These are phyloP conservation scores for Anagyrus pseudococci DNA, from an alignment of 2,888 invertebrate genomes.

Conservation along the genomic window DNA sequence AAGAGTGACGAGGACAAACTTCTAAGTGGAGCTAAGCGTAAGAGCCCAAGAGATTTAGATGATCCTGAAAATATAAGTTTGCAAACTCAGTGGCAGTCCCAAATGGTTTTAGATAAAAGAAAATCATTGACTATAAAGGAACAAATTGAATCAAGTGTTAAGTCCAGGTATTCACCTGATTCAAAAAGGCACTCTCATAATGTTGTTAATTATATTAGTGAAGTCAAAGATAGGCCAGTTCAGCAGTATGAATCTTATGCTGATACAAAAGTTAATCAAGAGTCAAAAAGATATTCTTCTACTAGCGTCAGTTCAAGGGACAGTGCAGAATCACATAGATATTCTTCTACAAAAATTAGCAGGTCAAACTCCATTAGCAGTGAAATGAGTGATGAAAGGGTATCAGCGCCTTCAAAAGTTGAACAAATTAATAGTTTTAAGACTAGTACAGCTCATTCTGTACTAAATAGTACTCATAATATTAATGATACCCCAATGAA, in stretches of 20 bases:
- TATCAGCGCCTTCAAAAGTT: conserved; percentile 4
- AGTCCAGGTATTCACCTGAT: conserved; percentile 26
- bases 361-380: conserved; percentile 7
- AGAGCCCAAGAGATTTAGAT: conserved; percentile 1
- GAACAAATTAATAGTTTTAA: conserved; percentile 13
- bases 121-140: conserved; percentile 19
- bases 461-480: conserved; percentile 1
- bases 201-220: conserved; percentile 1
- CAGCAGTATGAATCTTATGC: conserved; percentile 11
- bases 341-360: conserved; percentile 12
- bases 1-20: conserved; percentile 24
- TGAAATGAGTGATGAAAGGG: conserved; percentile 23
- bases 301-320: background rate
- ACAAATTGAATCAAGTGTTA: conserved; percentile 10
- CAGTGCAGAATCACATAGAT: background rate
- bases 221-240: conserved; percentile 6
- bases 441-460: conserved; percentile 5
- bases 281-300: conserved; percentile 9
- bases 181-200: conserved; percentile 18
- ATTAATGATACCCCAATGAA: conserved; percentile 53
- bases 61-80: conserved; percentile 3
- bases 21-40: conserved; percentile 14
- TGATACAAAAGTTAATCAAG: conserved; percentile 4
- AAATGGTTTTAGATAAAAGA: conserved; percentile 18
- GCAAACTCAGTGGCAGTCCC: conserved; percentile 22